Base-by-base conservation (phyloP, 2,113 vertebrate species). In the Xiphophorus couchianus region DNA sequence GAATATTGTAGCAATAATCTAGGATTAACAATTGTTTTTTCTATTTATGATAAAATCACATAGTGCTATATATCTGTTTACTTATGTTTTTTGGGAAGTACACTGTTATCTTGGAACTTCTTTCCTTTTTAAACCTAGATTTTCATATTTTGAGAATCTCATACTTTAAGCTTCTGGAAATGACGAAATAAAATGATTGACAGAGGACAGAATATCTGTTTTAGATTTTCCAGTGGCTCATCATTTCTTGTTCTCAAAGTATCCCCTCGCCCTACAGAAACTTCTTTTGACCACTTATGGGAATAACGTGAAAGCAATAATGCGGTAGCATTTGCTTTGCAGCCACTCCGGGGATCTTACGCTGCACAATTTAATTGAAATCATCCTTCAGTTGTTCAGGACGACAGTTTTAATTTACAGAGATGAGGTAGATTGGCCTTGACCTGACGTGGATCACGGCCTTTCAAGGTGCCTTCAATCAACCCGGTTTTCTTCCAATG, bases 371-470 rank as follows among this genome's bases (percentile, higher is more conserved):
- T 85, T 90, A 91, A 92, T 91, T 91, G 90, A 93, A 93, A 90
- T 87, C 86, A 75, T 92, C 91, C 85, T 30, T 73, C 89, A 84
- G 75, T 88, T 86, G 91, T 93, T 91, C 70, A 62, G 69, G 17
- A 63, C 33, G 87, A 92, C 83, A 83, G 88, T 81, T 93, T 93
- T 92, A 89, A 94, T 95, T 93, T 91, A 88, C 84, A 90, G 90
- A 90, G 80, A 88, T 91, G 84, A 91, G 90, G 51, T 68, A 68
- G 89, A 84, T 88, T 67, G 83, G 84, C 83, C 65, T 62, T 91
- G 91, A 92, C 92, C 91, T 84, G 90, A 87, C 84, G 84, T 72
- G 86, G 90, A 83, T 90, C 76, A 78, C 82, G 69, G 80, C 80
- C 75, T 86, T 83, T 83, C 67, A 71, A 77, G 72, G 76, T 73